These are phyloP conservation scores for Limnodromus scolopaceus DNA, from an alignment of 2,797 vertebrate genomes.

Conservation along the genomic window DNA sequence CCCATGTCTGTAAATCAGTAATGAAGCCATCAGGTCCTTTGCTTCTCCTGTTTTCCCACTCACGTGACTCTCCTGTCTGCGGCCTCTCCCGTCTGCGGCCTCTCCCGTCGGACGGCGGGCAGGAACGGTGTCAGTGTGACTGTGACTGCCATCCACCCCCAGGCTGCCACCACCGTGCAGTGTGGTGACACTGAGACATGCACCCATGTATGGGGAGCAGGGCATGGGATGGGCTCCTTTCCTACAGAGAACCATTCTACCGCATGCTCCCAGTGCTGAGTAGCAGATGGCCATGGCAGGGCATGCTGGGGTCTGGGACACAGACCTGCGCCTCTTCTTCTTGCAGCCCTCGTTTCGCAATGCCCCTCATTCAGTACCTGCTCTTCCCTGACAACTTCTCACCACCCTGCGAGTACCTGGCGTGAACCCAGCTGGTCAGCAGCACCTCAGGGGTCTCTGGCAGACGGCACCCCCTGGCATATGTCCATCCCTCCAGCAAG, in stretches of 20 bases:
- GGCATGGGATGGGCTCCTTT: not conserved
- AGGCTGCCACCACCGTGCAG: rapidly evolving
- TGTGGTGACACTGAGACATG: rapidly evolving
- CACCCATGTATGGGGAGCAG: rapidly evolving
- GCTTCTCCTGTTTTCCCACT: not conserved
- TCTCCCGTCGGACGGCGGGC: rapidly evolving
- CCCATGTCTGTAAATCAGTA: not conserved
- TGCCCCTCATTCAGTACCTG: not conserved
- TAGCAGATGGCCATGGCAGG: rapidly evolving
- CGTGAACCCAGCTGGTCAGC: rapidly evolving
- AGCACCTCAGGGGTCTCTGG: not conserved
- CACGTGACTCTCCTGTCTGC: not conserved
- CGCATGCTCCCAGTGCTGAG: rapidly evolving
- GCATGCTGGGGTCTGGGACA: not conserved
- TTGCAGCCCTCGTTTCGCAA: rapidly evolving
- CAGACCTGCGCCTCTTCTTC: not conserved
- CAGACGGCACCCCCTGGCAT: not conserved
- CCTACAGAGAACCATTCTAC: rapidly evolving
- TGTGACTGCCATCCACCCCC: rapidly evolving
- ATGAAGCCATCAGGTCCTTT: rapidly evolving
- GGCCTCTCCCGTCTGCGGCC: not conserved
- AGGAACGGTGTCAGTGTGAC: not conserved
- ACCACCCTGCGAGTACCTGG: not conserved
- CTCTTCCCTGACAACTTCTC: not conserved
- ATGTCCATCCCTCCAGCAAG: not conserved